Conservation (phyloP, 2,113 vertebrate species). For the Bujurquina vittata region DNA sequence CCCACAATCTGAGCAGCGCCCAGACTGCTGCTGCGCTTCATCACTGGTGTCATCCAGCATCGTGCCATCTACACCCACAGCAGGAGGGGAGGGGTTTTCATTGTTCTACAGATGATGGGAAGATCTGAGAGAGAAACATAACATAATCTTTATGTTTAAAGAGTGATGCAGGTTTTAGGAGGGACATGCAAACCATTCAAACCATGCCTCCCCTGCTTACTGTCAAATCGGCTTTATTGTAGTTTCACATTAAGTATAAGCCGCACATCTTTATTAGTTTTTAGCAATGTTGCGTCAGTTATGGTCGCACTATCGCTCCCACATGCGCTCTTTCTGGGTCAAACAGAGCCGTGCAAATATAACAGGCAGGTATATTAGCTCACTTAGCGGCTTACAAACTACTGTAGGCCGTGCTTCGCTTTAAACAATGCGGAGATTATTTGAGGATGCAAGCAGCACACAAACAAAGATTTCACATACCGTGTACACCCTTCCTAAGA, state of each 20-base stretch:
- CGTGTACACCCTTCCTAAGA: neutral
- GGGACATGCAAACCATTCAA: neutral
- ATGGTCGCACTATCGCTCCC: neutral
- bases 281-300: neutral
- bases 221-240: neutral
- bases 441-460: neutral
- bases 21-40: constrained; percentile 5
- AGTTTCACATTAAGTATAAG: neutral
- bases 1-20: constrained; percentile 63
- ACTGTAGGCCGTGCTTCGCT: constrained; percentile 20
- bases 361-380: neutral
- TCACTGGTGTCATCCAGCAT: constrained; percentile 64
- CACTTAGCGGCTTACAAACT: neutral
- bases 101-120: neutral
- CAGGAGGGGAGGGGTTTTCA: neutral
- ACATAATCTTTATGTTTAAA: neutral
- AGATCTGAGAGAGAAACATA: constrained; percentile 26
- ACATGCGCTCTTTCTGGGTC: neutral
- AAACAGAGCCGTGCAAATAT: neutral
- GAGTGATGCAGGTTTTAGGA: neutral
- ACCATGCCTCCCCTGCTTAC: neutral
- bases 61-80: constrained; percentile 37
- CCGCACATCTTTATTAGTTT: neutral
- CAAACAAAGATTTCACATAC: constrained; percentile 28
- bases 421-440: neutral